Evolutionary conservation across 2,113 vertebrate genomes (phyloP), one percentile per base, ranked within the genome.

Genomic region (Labeo rohita): DNA sequence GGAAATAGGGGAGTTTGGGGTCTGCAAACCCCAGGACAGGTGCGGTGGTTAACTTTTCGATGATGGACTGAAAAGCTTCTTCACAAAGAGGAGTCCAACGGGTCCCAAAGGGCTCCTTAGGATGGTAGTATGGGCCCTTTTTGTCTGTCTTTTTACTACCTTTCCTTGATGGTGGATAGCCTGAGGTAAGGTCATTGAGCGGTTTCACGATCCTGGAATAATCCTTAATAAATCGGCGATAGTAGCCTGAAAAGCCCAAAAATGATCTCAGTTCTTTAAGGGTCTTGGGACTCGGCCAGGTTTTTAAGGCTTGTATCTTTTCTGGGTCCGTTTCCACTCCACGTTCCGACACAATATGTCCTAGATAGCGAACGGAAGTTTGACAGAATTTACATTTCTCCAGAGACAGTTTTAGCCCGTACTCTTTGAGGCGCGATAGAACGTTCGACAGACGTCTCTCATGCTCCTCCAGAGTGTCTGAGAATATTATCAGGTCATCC

Each of bases 231-330:
- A 56, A 21, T 5, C 16, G 54, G 54, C 16, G 54, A 56, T 56
- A 56, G 15, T 56, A 56, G 54, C 54, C 16, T 1, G 54, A 18
- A 4, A 56, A 56, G 16, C 54, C 54, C 54, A 56, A 56, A 56
- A 56, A 56, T 56, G 47, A 49, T 1, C 54, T 56, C 54, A 56
- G 6, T 56, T 56, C 54, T 16, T 56, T 56, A 6, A 56, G 54
- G 18, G 18, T 56, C 54, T 56, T 56, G 0, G 54, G 54, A 56
- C 54, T 21, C 34, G 6, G 66, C 66, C 34, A 70, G 66, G 66
- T 70, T 70, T 70, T 70, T 39, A 70, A 70, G 66, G 66, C 34
- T 34, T 70, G 66, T 6, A 70, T 39, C 13, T 39, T 70, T 70
- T 70, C 34, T 1, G 66, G 66, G 66, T 70, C 34, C 12, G 66